Evolutionary conservation across 2,797 vertebrate species (phyloP).

Genomic region (Todus mexicanus): DNA sequence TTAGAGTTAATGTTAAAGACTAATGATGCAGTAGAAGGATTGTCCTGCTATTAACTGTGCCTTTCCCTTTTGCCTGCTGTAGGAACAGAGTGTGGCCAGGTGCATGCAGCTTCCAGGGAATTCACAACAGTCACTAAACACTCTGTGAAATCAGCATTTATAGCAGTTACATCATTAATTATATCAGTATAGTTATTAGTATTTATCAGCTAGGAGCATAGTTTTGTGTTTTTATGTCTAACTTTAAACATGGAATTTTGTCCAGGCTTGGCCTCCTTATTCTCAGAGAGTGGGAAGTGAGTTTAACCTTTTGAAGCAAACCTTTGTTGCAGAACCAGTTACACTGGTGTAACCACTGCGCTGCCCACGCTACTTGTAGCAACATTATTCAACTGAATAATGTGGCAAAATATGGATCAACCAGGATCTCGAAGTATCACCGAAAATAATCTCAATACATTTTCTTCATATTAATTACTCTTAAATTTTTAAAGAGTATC

Average conservation of each 20-base stretch:
- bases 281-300: neutral
- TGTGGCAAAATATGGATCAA: neutral
- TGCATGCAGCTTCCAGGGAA: neutral
- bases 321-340: neutral
- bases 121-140: neutral
- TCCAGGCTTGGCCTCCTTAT: neutral
- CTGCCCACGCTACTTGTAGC: neutral
- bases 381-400: neutral
- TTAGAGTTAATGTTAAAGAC: neutral
- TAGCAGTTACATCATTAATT: neutral
- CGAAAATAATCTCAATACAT: neutral
- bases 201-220: neutral
- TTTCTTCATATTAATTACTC: neutral
- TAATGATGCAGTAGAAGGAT: neutral
- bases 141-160: neutral
- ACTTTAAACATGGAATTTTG: neutral
- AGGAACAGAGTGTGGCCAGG: neutral
- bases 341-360: accelerated
- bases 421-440: neutral
- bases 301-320: neutral
- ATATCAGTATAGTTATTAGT: neutral
- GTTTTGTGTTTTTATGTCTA: neutral
- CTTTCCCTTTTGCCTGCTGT: neutral
- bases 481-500: neutral
- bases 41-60: neutral